A percentile compares a stretch with the other conserved stretches of the same genome.
phyloP scores from a whole-genome alignment of 2,888 invertebrate species.

The Eupithecia pulchellata region DNA sequence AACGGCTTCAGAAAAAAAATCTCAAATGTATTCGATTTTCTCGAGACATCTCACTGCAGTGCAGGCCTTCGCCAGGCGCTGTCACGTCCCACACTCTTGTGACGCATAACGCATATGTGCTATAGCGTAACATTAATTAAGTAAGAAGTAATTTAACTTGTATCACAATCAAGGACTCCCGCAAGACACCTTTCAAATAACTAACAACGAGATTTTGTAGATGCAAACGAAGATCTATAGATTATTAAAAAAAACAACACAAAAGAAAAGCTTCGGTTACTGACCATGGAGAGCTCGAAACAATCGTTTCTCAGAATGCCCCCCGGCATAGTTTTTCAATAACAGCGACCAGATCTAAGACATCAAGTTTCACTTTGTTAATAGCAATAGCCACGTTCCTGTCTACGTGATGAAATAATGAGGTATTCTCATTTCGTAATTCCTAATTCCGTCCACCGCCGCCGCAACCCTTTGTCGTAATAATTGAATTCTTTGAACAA shows the following conservation, averaged over 20 bases:
- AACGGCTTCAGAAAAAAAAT: background rate
- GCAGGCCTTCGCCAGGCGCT: background rate
- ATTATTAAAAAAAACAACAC: background rate
- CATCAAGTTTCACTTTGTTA: background rate
- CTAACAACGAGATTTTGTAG: no score
- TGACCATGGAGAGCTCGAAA: background rate
- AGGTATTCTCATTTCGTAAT: slow-evolving; percentile 18
- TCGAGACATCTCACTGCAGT: background rate
- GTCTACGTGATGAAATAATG: background rate
- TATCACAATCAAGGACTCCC: no score
- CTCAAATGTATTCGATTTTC: background rate
- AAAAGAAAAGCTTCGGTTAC: background rate
- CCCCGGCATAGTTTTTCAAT: slow-evolving; percentile 1
- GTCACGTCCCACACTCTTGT: background rate
- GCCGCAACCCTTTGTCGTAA: slow-evolving; percentile 36
- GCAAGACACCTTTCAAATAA: no score
- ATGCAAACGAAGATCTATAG: no score
- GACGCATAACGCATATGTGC: background rate
- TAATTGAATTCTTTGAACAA: slow-evolving; percentile 45
- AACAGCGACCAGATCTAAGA: background rate
- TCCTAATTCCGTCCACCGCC: slow-evolving; percentile 11
- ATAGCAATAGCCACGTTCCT: background rate
- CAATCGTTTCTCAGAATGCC: background rate
- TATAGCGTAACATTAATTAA: no score
- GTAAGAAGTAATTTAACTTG: no score